Evolutionary conservation across 2,888 invertebrate species (phyloP), one percentile per base, ranked within the genome.

Genomic region (Stenichneumon culpator): DNA sequence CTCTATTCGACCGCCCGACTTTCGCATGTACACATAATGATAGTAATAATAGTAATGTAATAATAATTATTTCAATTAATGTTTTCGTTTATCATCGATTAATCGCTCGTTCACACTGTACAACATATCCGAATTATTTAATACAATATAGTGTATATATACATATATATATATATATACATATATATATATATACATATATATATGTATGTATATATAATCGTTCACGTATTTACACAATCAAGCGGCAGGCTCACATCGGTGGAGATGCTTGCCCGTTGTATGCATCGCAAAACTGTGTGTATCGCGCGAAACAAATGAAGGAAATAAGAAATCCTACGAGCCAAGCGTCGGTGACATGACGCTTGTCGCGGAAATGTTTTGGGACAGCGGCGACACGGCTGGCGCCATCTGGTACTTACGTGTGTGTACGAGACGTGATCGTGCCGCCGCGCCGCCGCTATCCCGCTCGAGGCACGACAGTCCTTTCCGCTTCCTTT

Each of bases 191-290:
- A n/a, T n/a, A n/a, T n/a, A n/a, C n/a, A 83, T 86, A 86, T 84
- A 73, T 82, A 87, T 86, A 79, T 69, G 72, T 87, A 83, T 84
- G 73, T 54, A 50, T 72, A 36, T 44, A 77, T 77, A 72, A 72
- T 72, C 83, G 84, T 89, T 90, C 81, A 84, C 65, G 85, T 91
- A 92, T 91, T 89, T 91, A 92, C 91, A 91, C 89, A 86, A 80
- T 88, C 87, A 87, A 90, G 89, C 90, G 87, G 84, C 90, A 88
- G 87, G 88, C 89, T 90, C 88, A 78, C 89, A 88, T 82, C 86
- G 28, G 54, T 70, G 74, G 63, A 82, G 65, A 77, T 87, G 83
- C 87, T 86, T 88, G 88, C 86, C 83, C 86, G 86, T 83, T 87
- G 80, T 86, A 79, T 77, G 77, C 74, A 84, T 72, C 50, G 39